Conservation (phyloP, 2,797 vertebrate genomes). For the Pygocentrus nattereri region DNA sequence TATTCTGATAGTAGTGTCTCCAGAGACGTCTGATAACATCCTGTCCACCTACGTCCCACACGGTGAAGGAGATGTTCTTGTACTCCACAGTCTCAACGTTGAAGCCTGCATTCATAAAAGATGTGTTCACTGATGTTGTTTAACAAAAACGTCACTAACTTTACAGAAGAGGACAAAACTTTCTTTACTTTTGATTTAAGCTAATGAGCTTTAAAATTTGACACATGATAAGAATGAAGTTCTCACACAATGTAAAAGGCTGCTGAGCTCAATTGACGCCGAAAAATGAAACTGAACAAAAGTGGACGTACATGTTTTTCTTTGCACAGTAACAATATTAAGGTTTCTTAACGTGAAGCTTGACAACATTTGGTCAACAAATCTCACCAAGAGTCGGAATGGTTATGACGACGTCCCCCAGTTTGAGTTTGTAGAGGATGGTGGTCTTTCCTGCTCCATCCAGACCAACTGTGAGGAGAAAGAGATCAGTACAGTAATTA, state of each 20-base stretch:
- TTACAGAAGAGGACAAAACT: too few species aligned
- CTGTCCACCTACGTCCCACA: conserved; percentile 96
- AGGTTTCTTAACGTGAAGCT: not conserved
- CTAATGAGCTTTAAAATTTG: too few species aligned
- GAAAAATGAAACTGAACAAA: too few species aligned
- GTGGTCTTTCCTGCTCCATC: conserved; percentile 60
- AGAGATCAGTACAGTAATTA: not conserved
- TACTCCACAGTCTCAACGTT: conserved; percentile 96
- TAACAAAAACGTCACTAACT: too few species aligned
- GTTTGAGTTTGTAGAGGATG: conserved; percentile 58
- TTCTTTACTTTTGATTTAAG: too few species aligned
- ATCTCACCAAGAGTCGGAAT: conserved; percentile 53
- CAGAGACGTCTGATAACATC: conserved; percentile 90
- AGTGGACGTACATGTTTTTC: too few species aligned
- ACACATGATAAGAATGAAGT: too few species aligned
- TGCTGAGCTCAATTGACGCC: too few species aligned
- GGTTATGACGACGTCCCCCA: conserved; percentile 52
- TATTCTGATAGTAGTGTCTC: conserved; percentile 93
- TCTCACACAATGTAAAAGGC: too few species aligned
- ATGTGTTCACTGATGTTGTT: not conserved
- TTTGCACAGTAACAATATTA: too few species aligned
- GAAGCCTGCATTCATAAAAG: conserved; percentile 78
- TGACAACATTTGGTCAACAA: not conserved
- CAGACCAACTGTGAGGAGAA: conserved; percentile 43
- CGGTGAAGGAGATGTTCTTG: conserved; percentile 94